Evolutionary conservation across 2,888 invertebrate genomes (phyloP), one percentile per base, ranked within the genome.

Genomic region (Colostygia pectinataria): DNA sequence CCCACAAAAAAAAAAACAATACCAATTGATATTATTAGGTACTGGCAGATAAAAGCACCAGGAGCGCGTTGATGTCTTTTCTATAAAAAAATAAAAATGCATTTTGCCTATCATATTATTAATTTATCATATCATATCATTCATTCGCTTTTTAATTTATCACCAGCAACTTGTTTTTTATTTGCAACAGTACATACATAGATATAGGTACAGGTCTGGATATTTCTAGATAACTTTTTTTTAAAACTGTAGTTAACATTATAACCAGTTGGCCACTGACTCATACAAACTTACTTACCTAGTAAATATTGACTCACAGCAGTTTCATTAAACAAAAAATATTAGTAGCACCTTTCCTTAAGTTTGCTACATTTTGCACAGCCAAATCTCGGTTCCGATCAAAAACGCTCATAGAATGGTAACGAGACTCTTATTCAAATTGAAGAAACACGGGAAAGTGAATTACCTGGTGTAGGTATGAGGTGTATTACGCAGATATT

Each of bases 381-480:
- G 48, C 59, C 62, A 50, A 71, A 68, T 68, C 64, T 59, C 51
- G 52, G 59, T 44, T 59, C 58, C 61, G 59, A 70, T 64, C 59
- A 40, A 48, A 57, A 47, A 72, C 71, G 72, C 62, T 47, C 34
- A 44, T 55, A 61, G 80, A 74, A 80, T 80, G 51, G 57, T 61
- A 72, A 83, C 63, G 69, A 71, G 68, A 47, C 57, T 66, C 72
- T 80, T 78, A 82, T 83, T 80, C 62, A 80, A 80, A 82, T 82
- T 61, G 36, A 51, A 57, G 54, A 59, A 62, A 67, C 59, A 65
- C 70, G 79, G 71, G 81, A 83, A 81, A 83, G 80, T 79, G 72
- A 76, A 74, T 70, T 71, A 74, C 58, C 53, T 59, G 43, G 45
- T 32, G 43, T 46, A 58, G 53, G 46, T 46, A 58, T 54, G 46